Percentiles rank a stretch among this genome's conserved stretches.
Conservation (phyloP, 2,797 vertebrate species). For the Chiroxiphia lanceolata region DNA sequence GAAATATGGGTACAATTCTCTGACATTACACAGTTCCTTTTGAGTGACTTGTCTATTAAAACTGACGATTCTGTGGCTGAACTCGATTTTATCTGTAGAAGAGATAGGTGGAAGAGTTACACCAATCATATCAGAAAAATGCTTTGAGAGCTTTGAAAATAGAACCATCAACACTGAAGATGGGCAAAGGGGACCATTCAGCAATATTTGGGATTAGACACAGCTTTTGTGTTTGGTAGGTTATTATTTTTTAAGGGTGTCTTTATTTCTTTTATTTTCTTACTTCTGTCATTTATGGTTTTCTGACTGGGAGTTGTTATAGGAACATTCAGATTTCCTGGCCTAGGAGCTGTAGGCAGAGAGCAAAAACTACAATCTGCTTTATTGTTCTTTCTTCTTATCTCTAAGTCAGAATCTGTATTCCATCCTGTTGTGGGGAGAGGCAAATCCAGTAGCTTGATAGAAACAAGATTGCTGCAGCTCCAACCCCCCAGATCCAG, state of each 20-base stretch:
- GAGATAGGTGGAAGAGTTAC: neutral
- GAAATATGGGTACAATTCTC: neutral
- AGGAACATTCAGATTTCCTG: neutral
- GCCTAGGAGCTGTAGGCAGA: neutral
- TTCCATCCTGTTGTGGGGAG: neutral
- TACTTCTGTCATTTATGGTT: neutral
- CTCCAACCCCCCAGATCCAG: neutral
- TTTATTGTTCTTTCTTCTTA: neutral
- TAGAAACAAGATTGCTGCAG: neutral
- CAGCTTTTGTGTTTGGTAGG: neutral
- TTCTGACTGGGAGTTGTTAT: neutral
- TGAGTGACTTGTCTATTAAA: neutral
- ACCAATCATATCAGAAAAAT: neutral
- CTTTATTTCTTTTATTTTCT: neutral
- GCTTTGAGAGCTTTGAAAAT: neutral
- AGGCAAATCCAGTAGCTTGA: neutral
- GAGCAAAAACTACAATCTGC: neutral
- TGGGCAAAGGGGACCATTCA: neutral
- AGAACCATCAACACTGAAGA: neutral
- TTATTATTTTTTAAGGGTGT: neutral
- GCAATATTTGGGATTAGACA: neutral
- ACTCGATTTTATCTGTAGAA: neutral
- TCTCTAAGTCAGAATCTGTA: neutral
- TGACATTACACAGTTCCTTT: neutral
- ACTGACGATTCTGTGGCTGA: neutral